These are phyloP conservation scores for Ligdia adustata DNA, from an alignment of 2,888 invertebrate genomes.

Conservation along the genomic window DNA sequence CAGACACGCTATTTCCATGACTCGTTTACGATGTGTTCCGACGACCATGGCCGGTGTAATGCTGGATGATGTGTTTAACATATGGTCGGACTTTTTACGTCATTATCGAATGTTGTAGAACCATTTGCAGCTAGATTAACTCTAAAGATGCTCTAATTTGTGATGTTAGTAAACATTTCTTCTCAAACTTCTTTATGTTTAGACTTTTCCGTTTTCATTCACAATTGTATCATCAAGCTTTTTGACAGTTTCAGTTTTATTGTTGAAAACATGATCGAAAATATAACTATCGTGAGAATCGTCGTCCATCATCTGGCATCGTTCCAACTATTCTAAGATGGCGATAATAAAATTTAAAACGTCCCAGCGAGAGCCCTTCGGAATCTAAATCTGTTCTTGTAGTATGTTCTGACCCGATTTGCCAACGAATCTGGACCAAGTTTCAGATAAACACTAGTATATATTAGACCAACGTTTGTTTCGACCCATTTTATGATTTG, in stretches of 20 bases:
- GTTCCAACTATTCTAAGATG: constrained; percentile 47
- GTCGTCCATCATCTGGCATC: constrained; percentile 49
- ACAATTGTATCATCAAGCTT: constrained; percentile 20
- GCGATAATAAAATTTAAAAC: constrained; percentile 50
- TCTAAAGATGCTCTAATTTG: constrained; percentile 5
- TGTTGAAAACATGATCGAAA: constrained; percentile 26
- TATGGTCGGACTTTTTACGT: constrained; percentile 22
- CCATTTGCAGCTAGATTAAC: constrained; percentile 3
- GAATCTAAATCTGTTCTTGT: constrained; percentile 50
- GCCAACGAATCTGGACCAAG: constrained; percentile 41
- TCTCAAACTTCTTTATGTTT: constrained; percentile 3
- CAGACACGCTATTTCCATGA: constrained; percentile 46
- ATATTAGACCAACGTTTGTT: constrained; percentile 21
- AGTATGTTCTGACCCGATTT: constrained; percentile 60
- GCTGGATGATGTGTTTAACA: constrained; percentile 28
- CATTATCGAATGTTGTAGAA: constrained; percentile 15
- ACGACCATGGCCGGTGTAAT: constrained; percentile 15
- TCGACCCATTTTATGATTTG: constrained; percentile 16
- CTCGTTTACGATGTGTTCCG: constrained; percentile 43
- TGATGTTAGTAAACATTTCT: constrained; percentile 23
- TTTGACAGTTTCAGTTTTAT: constrained; percentile 31
- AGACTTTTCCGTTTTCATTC: constrained; percentile 33
- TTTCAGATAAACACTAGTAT: constrained; percentile 27
- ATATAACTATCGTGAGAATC: constrained; percentile 30
- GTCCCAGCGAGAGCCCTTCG: constrained; percentile 58